Base-by-base conservation (phyloP, 2,113 vertebrate species). In the Ctenomys sociabilis region DNA sequence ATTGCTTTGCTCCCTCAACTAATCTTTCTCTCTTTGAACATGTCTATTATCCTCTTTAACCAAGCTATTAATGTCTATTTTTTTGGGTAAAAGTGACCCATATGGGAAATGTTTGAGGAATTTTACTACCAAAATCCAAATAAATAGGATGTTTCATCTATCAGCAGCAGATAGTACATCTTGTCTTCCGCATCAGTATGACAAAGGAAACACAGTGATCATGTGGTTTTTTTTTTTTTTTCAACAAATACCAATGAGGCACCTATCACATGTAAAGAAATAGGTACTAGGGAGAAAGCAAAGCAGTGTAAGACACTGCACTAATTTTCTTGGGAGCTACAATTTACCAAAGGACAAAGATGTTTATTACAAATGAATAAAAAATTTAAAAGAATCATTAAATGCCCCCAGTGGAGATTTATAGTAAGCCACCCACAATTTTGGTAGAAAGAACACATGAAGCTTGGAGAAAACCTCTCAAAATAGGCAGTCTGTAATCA, bases 1-100 rank as follows among this genome's bases (percentile, higher is more conserved):
- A 96, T 94, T 82, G 80, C 96, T 97, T 97, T 90, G 92, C 32
- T 40, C 63, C 37, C 59, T n/a, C 78, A 89, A 92, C 87, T 96
- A 84, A 92, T 93, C 45, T 92, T 85, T 88, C 81, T 96, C 97
- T 77, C 84, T 92, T 66, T 95, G 37, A 73, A 84, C 94, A 84
- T 80, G 73, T 93, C 86, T 95, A 66, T 91, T 80, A 80, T 54
- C 77, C 32, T 86, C 54, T 92, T 95, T 78, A 94, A 93, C 72
- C 92, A 88, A 95, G 52, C 78, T 95, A 90, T 89, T 92, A 91
- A 94, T 80, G 72, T 94, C 54, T 57, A 54, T 66, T 86, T 88
- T 54, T 28, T 80, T 90, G 93, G 49, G 66, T 26, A 93, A 95
- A 95, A 96, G 35, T 49, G 63, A 97, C 28, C 59, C 90, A 88